phyloP scores from a whole-genome alignment of 2,888 invertebrate species.

The Norana najaformis region DNA sequence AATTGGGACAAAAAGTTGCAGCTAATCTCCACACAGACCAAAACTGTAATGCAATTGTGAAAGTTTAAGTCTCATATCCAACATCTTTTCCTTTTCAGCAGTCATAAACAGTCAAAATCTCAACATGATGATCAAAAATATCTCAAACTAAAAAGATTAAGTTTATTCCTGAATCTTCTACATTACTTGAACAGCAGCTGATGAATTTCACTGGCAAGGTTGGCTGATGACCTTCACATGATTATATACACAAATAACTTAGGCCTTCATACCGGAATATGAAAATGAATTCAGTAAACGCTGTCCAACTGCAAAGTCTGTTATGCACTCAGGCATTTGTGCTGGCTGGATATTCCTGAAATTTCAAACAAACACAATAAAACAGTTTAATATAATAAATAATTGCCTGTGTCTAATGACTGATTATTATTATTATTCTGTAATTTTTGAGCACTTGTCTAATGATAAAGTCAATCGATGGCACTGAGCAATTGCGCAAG shows the following conservation, averaged over 20 bases:
- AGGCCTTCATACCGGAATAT: conserved; percentile 13
- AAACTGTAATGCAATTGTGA: too few relatives aligned
- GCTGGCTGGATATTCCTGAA: neutral
- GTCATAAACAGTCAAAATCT: too few relatives aligned
- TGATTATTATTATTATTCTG: neutral
- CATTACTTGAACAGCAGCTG: neutral
- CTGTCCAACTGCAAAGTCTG: neutral
- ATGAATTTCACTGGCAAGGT: neutral
- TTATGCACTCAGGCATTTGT: neutral
- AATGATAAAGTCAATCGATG: too few relatives aligned
- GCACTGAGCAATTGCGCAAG: too few relatives aligned
- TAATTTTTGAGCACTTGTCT: neutral
- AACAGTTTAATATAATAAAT: neutral
- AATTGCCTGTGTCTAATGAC: neutral
- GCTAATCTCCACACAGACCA: too few relatives aligned
- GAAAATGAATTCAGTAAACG: neutral
- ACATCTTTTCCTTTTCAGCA: too few relatives aligned
- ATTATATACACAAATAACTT: conserved; percentile 6
- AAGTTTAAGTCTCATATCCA: too few relatives aligned
- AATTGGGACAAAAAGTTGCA: too few relatives aligned
- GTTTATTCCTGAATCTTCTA: neutral
- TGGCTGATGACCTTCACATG: neutral
- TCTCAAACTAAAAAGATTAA: too few relatives aligned
- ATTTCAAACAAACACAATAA: neutral
- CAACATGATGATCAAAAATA: too few relatives aligned